These are phyloP conservation scores for Episyrphus balteatus DNA, from an alignment of 1,140 invertebrate genomes.

Conservation along the genomic window DNA sequence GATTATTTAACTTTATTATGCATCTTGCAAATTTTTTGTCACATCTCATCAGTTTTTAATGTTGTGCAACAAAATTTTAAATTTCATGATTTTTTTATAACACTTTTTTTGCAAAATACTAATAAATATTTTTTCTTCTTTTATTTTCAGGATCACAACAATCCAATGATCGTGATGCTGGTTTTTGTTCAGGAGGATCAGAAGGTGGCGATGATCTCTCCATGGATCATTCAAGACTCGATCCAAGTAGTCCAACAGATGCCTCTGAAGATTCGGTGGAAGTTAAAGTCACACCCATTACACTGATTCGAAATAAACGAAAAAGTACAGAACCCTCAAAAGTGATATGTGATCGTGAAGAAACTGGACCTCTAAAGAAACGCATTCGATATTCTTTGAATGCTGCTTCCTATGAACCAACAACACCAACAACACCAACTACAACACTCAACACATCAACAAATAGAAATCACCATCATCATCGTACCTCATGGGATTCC, in stretches of 20 bases:
- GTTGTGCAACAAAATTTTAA: no score
- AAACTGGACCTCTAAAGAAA: constrained; percentile 52
- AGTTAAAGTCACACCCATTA: constrained; percentile 51
- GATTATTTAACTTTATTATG: no score
- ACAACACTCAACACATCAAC: constrained; percentile 28
- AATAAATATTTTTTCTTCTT: constrained; percentile 9
- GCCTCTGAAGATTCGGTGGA: constrained; percentile 66
- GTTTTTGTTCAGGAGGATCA: constrained; percentile 53
- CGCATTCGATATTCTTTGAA: constrained; percentile 40
- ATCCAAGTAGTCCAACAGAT: constrained; percentile 36
- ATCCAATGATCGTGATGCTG: constrained; percentile 49
- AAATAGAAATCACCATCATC: constrained; percentile 32
- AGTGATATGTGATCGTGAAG: constrained; percentile 19
- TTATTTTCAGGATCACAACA: constrained; percentile 30
- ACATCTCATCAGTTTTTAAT: no score
- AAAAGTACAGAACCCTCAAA: constrained; percentile 58
- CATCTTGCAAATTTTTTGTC: no score
- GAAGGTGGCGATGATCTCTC: constrained; percentile 44
- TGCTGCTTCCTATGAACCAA: constrained; percentile 18
- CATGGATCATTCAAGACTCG: constrained; percentile 21
- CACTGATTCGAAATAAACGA: constrained; percentile 52
- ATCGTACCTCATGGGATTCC: constrained; percentile 37
- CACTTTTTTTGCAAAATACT: no score
- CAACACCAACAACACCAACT: constrained; percentile 18
- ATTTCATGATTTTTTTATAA: no score